Base-by-base conservation (phyloP, 35 echinoderm and acorn worm species). In the Strongylocentrotus purpuratus region DNA sequence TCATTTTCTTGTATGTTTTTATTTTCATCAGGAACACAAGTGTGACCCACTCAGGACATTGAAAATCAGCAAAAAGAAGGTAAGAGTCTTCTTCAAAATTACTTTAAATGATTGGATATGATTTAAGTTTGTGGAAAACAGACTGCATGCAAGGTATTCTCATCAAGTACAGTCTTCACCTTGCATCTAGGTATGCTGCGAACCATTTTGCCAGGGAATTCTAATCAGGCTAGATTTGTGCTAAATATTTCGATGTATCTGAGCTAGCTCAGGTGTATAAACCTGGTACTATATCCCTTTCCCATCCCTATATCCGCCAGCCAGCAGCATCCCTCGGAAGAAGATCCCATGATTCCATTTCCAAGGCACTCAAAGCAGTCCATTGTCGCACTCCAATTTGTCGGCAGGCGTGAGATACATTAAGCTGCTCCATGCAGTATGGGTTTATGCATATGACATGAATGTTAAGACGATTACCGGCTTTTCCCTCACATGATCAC, bases 31-130 rank as follows among this genome's bases (percentile, higher is more conserved):
- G 91, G n/a, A 58, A 47, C 91, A 93, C n/a, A 93, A 93, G 46
- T 93, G 91, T 48, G 91, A 93, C 28, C 91, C 91, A 28, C 91
- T 93, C 45, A 93, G 31, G 91, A 58, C 91, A 58, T 32, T 93
- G 48, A 93, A 93, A 46, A 58, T 93, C 46, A 46, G 46, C 91
- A 93, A 93, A 32, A 12, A 31, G 7, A 47, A 93, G 91, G 91
- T 93, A 58, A 93, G 91, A 15, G 45, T 89, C 45, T 35, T 28
- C 33, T 5, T 46, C 31, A 89, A 28, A 55, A 78, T 78, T n/a
- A n/a, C 25, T 78, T n/a, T 0, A n/a, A 78, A n/a, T 78, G 65
- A 78, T 78, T n/a, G 65, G 7, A 78, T 22, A n/a, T 78, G 65
- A 78, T 78, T 22, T 78, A n/a, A 78, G 20, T 78, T 78, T 78